These are phyloP conservation scores for Ariolimax columbianus DNA, from an alignment of 2,888 invertebrate species.

Conservation along the genomic window DNA sequence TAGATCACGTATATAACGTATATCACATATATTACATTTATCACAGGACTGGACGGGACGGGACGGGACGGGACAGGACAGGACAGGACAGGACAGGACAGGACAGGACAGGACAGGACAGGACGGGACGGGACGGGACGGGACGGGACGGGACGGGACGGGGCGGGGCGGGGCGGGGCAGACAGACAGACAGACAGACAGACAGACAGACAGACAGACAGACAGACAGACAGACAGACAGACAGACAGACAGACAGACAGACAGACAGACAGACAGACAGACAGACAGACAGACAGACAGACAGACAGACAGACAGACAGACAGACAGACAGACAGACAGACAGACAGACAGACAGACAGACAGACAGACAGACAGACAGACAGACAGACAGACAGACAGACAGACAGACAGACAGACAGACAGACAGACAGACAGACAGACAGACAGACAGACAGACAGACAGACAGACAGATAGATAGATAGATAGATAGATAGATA, in stretches of 20 bases:
- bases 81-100: too few relatives aligned
- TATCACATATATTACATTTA: too few relatives aligned
- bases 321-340: neutral
- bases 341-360: neutral
- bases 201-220: neutral
- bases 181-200: neutral
- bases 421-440: slow-evolving; percentile 30
- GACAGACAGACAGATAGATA: neutral
- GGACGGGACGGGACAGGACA: too few relatives aligned
- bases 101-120: too few relatives aligned
- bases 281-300: slow-evolving; percentile 6
- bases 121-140: too few relatives aligned
- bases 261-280: slow-evolving; percentile 19
- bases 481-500: slow-evolving; percentile 24
- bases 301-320: slow-evolving; percentile 7
- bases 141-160: too few relatives aligned
- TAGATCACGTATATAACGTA: too few relatives aligned
- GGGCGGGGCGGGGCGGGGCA: too few relatives aligned
- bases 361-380: neutral
- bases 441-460: slow-evolving; percentile 8
- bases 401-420: slow-evolving; percentile 21
- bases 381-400: slow-evolving; percentile 39
- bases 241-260: slow-evolving; percentile 17
- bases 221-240: neutral
- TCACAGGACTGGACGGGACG: too few relatives aligned